Base-by-base conservation (phyloP, 2,113 vertebrate genomes). In the Cephalopterus ornatus region DNA sequence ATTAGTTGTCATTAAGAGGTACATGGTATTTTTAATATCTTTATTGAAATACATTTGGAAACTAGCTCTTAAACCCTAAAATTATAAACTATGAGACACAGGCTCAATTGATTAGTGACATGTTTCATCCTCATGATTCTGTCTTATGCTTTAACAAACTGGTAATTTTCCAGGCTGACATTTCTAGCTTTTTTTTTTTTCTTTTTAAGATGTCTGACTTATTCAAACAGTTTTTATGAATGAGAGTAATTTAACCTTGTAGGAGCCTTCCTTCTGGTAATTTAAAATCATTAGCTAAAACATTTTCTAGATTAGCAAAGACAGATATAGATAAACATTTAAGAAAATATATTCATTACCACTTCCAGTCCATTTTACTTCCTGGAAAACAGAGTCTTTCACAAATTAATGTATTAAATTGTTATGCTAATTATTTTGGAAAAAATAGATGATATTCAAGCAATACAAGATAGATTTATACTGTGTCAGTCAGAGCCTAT, bases 251-350 rank as follows among this genome's bases (percentile, higher is more conserved):
- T 80, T 80, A 76, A 32, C 83, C 23, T 93, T 79, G 42, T 32
- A 67, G 47, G 11, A 79, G 2, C 11, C 59, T 91, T 88, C 33
- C 19, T 94, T 88, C 66, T 74, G 27, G 8, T 62, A 66, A 88
- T 89, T 94, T 62, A 66, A 92, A 89, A 81, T 66, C 32, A 70
- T 93, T 83, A 82, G 10, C 8, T 70, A 50, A 93, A 83, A 39
- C 14, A 73, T 71, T 58, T 58, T 82, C 26, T 68, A 61, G 14
- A 72, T 68, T 85, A 85, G 10, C 6, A 62, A 87, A 88, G 28
- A 70, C 24, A 81, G 41, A 76, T 44, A 37, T 3, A 75, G 44
- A 65, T 44, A 87, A 89, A 20, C 12, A 53, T 65, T 82, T 76
- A 68, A 61, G 15, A 76, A 91, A 89, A 88, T 70, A 33, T 5